These are phyloP conservation scores for Clusia tigrina DNA, from an alignment of 2,888 invertebrate species.

Conservation along the genomic window DNA sequence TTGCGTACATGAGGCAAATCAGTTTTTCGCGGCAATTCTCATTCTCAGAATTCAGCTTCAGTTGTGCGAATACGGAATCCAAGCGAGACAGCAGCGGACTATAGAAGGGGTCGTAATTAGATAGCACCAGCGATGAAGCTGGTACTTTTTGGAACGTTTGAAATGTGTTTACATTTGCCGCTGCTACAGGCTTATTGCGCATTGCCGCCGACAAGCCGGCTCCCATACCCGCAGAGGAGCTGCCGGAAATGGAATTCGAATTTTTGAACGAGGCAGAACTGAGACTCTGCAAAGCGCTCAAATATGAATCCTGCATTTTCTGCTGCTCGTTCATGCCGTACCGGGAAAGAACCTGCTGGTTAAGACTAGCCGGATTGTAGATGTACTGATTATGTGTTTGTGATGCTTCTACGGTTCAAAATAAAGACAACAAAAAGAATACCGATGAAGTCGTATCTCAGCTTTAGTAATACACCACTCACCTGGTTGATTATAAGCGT, in stretches of 20 bases:
- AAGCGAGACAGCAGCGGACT: conserved; percentile 84
- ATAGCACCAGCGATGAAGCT: conserved; percentile 79
- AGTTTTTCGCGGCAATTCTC: conserved; percentile 82
- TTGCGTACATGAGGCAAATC: conserved; percentile 87
- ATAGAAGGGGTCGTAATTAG: conserved; percentile 90
- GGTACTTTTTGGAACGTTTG: conserved; percentile 89
- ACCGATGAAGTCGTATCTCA: no score
- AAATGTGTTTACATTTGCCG: conserved; percentile 70
- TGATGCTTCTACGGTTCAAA: conserved; percentile 64
- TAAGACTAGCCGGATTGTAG: conserved; percentile 51
- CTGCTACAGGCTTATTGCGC: conserved; percentile 52
- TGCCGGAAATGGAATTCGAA: conserved; percentile 48
- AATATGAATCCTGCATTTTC: conserved; percentile 69
- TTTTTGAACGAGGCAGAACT: conserved; percentile 58
- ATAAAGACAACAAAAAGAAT: not conserved
- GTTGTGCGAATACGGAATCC: conserved; percentile 81
- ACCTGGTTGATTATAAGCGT: conserved; percentile 59
- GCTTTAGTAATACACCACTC: conserved; percentile 7
- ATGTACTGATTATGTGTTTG: conserved; percentile 63
- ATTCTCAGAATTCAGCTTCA: conserved; percentile 73
- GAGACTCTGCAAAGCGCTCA: conserved; percentile 65
- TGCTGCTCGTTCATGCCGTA: conserved; percentile 71
- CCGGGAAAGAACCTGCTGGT: conserved; percentile 59
- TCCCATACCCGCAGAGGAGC: conserved; percentile 42
- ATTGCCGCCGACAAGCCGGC: conserved; percentile 37